phyloP scores from a whole-genome alignment of 35 echinoderm and acorn worm genomes.

The Holothuria glaberrima region DNA sequence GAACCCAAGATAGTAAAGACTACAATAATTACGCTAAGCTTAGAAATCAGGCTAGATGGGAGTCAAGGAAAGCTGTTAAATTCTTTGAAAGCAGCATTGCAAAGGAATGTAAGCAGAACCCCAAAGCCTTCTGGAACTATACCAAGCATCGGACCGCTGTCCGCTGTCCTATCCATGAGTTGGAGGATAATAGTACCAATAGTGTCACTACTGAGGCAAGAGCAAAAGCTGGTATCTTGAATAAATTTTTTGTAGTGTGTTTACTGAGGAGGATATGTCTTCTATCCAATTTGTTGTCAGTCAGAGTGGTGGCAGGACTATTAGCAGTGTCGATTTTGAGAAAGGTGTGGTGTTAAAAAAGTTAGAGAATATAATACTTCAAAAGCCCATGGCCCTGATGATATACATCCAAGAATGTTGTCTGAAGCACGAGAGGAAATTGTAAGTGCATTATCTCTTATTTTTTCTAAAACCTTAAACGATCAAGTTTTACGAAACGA shows the following conservation, averaged over 20 bases:
- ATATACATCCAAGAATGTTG: constrained; percentile 21
- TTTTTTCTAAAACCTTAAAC: too few species aligned
- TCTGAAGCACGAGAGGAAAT: too few species aligned
- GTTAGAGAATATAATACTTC: not conserved
- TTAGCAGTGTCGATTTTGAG: constrained; percentile 6
- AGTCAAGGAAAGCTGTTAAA: constrained; percentile 35
- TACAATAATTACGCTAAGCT: constrained; percentile 18
- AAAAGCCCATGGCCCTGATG: constrained; percentile 19
- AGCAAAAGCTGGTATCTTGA: not conserved
- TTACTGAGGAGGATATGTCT: not conserved
- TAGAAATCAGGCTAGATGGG: constrained; percentile 56
- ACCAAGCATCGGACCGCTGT: not conserved
- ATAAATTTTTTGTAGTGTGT: constrained; percentile 21
- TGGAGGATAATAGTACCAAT: not conserved
- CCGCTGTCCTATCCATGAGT: not conserved
- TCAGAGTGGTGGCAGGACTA: not conserved
- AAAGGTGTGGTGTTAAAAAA: too few species aligned
- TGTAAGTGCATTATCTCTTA: too few species aligned
- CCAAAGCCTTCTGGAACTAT: constrained; percentile 45
- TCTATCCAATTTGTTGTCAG: not conserved
- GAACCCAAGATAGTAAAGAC: constrained; percentile 7
- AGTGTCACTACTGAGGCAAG: not conserved
- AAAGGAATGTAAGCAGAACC: constrained; percentile 28
- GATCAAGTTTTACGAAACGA: too few species aligned
- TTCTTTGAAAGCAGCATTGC: constrained; percentile 41